Conservation (phyloP, 1,140 invertebrate genomes). For the Calosoma granatense region DNA sequence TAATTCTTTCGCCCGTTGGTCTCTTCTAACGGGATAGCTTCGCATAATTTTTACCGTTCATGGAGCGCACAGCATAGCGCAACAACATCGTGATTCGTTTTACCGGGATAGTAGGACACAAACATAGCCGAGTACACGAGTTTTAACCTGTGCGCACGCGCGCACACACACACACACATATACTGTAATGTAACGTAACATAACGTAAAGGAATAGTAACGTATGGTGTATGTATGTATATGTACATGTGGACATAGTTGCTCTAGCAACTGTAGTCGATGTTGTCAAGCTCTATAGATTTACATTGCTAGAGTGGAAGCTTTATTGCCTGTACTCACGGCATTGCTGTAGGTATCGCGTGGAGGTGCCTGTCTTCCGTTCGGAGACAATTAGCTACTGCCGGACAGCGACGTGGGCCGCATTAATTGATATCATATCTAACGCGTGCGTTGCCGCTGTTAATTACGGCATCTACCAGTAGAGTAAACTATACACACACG, state of each 20-base stretch:
- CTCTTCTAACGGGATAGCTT: slow-evolving; percentile 2
- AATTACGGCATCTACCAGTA: no score
- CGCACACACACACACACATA: not conserved
- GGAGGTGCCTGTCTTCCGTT: not conserved
- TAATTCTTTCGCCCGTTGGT: not conserved
- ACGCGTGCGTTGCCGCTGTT: not conserved
- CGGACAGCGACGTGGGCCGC: not conserved
- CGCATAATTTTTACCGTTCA: slow-evolving; percentile 4
- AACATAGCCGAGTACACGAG: not conserved
- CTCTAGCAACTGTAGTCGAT: not conserved
- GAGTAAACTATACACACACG: no score
- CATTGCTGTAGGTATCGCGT: slow-evolving; percentile 2
- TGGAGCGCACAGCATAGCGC: not conserved
- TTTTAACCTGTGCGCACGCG: not conserved
- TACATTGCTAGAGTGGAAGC: not conserved
- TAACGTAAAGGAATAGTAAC: no score
- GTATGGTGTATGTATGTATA: not conserved
- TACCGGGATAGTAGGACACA: slow-evolving; percentile 6
- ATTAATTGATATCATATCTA: slow-evolving; percentile 3
- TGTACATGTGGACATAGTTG: not conserved
- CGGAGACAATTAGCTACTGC: not conserved
- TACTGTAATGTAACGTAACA: no score
- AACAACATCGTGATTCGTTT: not conserved
- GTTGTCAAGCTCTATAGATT: not conserved
- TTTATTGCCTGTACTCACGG: not conserved